Evolutionary conservation across 1,140 invertebrate species (phyloP).

Genomic region (Calephelis virginiensis): DNA sequence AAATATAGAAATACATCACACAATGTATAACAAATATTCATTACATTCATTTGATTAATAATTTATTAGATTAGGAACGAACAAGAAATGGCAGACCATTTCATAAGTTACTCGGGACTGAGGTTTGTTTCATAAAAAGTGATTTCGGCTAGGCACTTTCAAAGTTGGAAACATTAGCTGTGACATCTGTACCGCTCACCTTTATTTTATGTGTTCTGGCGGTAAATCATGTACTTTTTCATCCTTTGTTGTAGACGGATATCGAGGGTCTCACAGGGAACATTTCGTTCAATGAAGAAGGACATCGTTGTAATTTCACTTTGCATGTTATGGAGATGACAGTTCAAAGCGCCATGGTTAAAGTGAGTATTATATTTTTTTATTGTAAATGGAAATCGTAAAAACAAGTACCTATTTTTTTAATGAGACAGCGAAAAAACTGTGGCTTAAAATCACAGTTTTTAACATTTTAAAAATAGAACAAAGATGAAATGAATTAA

Average conservation of each 20-base stretch:
- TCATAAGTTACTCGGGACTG: slow-evolving; percentile 29
- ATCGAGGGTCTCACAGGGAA: slow-evolving; percentile 95
- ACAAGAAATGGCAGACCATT: slow-evolving; percentile 14
- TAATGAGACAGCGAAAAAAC: no score
- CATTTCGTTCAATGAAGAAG: slow-evolving; percentile 94
- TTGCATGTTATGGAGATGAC: slow-evolving; percentile 97
- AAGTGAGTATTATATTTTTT: slow-evolving; percentile 79
- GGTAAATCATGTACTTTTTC: slow-evolving; percentile 35
- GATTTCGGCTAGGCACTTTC: slow-evolving; percentile 31
- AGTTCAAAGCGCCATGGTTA: slow-evolving; percentile 91
- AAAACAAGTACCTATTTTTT: no score
- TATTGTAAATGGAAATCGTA: not conserved
- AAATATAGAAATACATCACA: not conserved
- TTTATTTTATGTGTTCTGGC: slow-evolving; percentile 34
- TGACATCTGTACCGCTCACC: slow-evolving; percentile 42
- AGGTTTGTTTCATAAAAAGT: slow-evolving; percentile 32
- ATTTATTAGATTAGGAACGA: not conserved
- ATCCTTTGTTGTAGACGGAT: slow-evolving; percentile 76
- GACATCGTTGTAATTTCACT: slow-evolving; percentile 93
- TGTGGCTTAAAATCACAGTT: no score
- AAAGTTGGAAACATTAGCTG: slow-evolving; percentile 37
- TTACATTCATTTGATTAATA: not conserved
- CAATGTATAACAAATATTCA: not conserved
- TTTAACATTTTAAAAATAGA: no score
- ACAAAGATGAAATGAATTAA: no score